Conservation (phyloP, 2,888 invertebrate species). For the Micoletzkya japonica region DNA sequence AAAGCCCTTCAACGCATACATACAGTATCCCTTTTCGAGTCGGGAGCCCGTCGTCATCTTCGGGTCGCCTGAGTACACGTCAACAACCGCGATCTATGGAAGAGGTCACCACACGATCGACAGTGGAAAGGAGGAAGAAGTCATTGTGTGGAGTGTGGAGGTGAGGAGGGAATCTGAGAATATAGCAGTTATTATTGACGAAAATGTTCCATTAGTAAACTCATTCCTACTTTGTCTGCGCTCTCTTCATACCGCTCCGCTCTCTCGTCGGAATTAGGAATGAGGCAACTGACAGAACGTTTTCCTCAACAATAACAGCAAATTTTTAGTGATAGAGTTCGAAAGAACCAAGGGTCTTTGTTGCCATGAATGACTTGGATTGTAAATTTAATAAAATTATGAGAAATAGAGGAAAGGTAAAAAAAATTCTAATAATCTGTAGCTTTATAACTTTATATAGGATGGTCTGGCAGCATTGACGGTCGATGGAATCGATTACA, state of each 20-base stretch:
- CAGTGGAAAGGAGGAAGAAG: conserved; percentile 6
- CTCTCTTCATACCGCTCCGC: no score
- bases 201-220: neutral
- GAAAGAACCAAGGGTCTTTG: neutral
- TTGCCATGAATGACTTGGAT: neutral
- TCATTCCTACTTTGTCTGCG: no score
- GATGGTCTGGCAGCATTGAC: neutral
- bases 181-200: neutral
- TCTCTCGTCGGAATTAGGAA: no score
- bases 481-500: neutral
- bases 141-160: conserved; percentile 24
- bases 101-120: conserved; percentile 1
- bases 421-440: no score
- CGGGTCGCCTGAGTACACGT: conserved; percentile 42
- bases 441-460: neutral
- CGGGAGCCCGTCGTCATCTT: conserved; percentile 44
- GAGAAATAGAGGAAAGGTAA: no score
- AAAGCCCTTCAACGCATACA: neutral
- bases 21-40: neutral
- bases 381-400: neutral
- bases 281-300: neutral
- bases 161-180: neutral
- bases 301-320: neutral
- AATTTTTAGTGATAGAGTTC: neutral
- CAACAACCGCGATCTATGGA: conserved; percentile 8